Percentiles rank a stretch among this genome's conserved stretches.
These are phyloP conservation scores for Lysandra coridon DNA, from an alignment of 2,888 invertebrate species.

Conservation along the genomic window DNA sequence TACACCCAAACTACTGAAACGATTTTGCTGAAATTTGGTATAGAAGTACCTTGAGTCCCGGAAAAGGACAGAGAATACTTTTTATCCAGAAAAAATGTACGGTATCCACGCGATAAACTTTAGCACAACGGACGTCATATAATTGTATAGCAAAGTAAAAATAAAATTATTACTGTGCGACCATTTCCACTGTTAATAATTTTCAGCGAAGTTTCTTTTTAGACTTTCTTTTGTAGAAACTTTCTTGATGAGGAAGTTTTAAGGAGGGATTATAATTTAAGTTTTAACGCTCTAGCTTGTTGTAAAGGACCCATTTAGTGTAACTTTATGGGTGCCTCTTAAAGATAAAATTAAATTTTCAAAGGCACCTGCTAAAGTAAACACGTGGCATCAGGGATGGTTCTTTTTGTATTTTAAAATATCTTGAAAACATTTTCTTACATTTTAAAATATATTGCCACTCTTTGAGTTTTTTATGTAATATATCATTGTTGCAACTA, in stretches of 20 bases:
- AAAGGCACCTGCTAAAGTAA: background rate
- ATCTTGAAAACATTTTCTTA: too few species aligned
- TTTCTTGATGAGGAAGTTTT: slow-evolving; percentile 12
- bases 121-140: too few species aligned
- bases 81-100: too few species aligned
- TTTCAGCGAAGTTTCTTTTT: background rate
- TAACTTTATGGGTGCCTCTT: background rate
- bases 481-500: too few species aligned
- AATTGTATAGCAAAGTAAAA: background rate
- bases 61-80: too few species aligned
- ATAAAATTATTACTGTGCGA: background rate
- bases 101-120: too few species aligned
- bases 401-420: background rate
- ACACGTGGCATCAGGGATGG: background rate
- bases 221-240: slow-evolving; percentile 1
- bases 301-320: slow-evolving; percentile 19
- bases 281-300: slow-evolving; percentile 13
- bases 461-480: too few species aligned
- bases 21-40: too few species aligned
- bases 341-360: slow-evolving; percentile 10
- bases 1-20: too few species aligned
- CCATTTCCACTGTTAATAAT: background rate
- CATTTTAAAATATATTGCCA: too few species aligned
- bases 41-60: too few species aligned
- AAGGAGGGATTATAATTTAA: slow-evolving; percentile 21